phyloP scores from a whole-genome alignment of 1,140 invertebrate species.

The Meloidogyne hapla region DNA sequence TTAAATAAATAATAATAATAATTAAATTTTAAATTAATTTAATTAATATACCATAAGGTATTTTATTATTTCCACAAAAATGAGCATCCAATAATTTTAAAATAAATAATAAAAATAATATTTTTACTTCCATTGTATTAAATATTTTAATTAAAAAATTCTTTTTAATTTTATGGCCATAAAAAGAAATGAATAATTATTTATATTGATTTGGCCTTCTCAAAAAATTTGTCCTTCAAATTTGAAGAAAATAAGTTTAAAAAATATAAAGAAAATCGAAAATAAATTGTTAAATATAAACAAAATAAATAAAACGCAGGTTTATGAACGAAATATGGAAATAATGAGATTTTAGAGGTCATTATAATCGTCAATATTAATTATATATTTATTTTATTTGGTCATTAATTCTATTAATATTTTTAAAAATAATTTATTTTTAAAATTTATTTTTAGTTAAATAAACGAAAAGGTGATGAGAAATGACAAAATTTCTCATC shows the following conservation, averaged over 20 bases:
- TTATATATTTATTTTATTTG: too few species aligned
- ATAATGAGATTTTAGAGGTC: too few species aligned
- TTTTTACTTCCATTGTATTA: not conserved
- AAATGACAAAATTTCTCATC: too few species aligned
- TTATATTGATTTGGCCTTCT: not conserved
- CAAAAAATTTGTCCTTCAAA: not conserved
- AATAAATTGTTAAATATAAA: not conserved
- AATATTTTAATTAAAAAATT: not conserved
- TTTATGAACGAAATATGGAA: too few species aligned
- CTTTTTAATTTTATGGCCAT: not conserved
- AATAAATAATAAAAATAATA: conserved; percentile 22
- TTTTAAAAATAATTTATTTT: too few species aligned
- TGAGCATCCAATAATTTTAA: conserved; percentile 2
- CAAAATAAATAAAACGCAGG: too few species aligned
- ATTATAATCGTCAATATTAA: too few species aligned
- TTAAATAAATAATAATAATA: too few species aligned
- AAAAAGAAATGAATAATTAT: not conserved
- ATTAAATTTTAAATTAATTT: too few species aligned
- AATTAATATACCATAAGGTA: conserved; percentile 28
- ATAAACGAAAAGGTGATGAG: too few species aligned
- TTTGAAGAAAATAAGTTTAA: not conserved
- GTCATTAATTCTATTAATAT: too few species aligned
- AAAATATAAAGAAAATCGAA: not conserved
- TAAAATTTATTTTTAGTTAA: too few species aligned
- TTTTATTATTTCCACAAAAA: conserved; percentile 39